Percentiles rank a stretch among this genome's conserved stretches.
These are phyloP conservation scores for Epinephelus lanceolatus DNA, from an alignment of 2,113 vertebrate species.

Conservation along the genomic window DNA sequence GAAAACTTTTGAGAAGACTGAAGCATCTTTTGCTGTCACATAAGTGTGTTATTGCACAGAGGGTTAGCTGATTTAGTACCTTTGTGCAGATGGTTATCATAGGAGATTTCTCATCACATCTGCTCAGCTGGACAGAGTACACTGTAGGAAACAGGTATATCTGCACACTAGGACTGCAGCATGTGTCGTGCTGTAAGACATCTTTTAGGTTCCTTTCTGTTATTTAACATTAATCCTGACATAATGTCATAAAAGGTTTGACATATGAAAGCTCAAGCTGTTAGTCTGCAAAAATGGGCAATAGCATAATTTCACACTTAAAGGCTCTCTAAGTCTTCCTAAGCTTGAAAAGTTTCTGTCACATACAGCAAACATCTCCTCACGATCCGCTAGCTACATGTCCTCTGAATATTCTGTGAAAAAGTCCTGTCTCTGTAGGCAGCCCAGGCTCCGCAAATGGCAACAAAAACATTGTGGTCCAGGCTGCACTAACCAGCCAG, in stretches of 20 bases:
- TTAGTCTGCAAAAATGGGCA: background rate
- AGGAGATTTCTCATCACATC: slow-evolving; percentile 22
- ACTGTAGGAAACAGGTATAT: background rate
- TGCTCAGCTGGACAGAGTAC: slow-evolving; percentile 38
- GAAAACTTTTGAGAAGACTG: background rate
- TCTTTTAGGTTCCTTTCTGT: background rate
- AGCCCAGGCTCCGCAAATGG: too few species aligned
- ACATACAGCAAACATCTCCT: too few species aligned
- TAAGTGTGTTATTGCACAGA: slow-evolving; percentile 5
- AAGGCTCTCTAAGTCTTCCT: too few species aligned
- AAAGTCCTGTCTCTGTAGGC: too few species aligned
- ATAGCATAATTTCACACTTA: background rate
- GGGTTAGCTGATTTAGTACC: slow-evolving; percentile 24
- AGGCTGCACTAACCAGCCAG: too few species aligned
- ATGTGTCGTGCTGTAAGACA: background rate
- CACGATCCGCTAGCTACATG: too few species aligned
- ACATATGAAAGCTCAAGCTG: background rate
- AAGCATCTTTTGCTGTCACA: background rate
- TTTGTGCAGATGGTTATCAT: slow-evolving; percentile 36
- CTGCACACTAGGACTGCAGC: slow-evolving; percentile 7
- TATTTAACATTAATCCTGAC: background rate
- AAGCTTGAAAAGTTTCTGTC: too few species aligned
- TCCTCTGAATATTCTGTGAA: too few species aligned
- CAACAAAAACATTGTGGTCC: too few species aligned
- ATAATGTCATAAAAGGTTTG: background rate